phyloP scores from a whole-genome alignment of 1,140 invertebrate species.

The Pseudomyrmex concolor region DNA sequence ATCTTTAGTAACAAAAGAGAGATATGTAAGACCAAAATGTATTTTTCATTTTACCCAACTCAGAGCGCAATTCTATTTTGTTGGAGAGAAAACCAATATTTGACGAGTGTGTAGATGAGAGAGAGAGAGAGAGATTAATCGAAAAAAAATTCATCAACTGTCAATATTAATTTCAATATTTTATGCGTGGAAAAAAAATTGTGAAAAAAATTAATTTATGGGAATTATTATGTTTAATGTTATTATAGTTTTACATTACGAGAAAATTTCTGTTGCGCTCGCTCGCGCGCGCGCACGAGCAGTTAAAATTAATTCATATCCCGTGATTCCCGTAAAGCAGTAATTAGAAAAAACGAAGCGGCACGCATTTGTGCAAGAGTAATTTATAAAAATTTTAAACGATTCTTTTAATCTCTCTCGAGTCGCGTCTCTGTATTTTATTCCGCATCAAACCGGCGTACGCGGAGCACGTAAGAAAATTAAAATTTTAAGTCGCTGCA shows the following conservation, averaged over 20 bases:
- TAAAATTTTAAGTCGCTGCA: constrained; percentile 49
- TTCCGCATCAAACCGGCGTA: constrained; percentile 37
- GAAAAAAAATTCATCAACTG: background rate
- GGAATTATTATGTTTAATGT: too few relatives aligned
- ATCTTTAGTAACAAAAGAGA: background rate
- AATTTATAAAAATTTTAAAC: constrained; percentile 51
- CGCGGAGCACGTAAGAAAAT: constrained; percentile 39
- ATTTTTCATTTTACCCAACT: background rate
- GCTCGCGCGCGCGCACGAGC: too few relatives aligned
- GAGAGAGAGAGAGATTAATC: too few relatives aligned
- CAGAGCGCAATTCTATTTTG: background rate
- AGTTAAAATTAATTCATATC: constrained; percentile 21
- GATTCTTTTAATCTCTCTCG: constrained; percentile 36
- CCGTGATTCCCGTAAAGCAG: background rate
- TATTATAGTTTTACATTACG: background rate
- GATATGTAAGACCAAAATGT: background rate
- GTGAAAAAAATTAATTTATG: too few relatives aligned
- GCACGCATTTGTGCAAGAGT: constrained; percentile 2
- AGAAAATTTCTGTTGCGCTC: background rate
- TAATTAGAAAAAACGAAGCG: constrained; percentile 7
- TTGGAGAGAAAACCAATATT: background rate
- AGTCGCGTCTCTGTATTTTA: constrained; percentile 5
- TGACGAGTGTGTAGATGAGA: background rate
- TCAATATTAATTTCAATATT: constrained; percentile 4
- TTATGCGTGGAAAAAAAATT: background rate